phyloP scores from a whole-genome alignment of 2,113 vertebrate genomes.

The Scophthalmus maximus region DNA sequence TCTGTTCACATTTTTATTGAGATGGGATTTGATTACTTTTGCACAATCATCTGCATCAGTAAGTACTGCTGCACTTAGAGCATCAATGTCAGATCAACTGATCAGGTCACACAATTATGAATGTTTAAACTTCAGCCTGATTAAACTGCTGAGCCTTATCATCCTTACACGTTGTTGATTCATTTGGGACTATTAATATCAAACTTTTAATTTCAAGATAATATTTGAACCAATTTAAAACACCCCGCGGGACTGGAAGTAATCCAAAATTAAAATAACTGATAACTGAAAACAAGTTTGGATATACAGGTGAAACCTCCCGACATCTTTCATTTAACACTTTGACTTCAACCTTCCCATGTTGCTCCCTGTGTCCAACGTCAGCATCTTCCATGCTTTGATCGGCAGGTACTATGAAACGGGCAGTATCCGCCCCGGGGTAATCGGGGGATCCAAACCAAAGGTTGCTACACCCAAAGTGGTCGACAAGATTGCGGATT shows the following conservation, averaged over 20 bases:
- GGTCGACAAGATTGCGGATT: constrained; percentile 99
- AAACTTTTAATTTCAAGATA: not conserved
- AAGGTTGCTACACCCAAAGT: constrained; percentile 99
- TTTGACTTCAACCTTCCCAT: not conserved
- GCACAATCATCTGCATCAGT: too few species aligned
- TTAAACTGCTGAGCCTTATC: too few species aligned
- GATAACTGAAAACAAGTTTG: too few species aligned
- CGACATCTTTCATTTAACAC: too few species aligned
- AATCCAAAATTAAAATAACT: not conserved
- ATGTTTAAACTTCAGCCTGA: not conserved
- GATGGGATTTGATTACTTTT: too few species aligned
- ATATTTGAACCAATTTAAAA: not conserved
- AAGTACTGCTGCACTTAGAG: too few species aligned
- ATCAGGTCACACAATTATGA: not conserved
- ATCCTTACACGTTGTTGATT: not conserved
- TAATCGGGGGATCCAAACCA: constrained; percentile 99
- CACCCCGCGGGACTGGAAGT: not conserved
- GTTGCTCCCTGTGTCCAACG: not conserved
- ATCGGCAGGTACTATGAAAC: constrained; percentile 96
- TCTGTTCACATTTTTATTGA: too few species aligned
- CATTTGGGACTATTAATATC: not conserved
- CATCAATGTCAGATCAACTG: not conserved
- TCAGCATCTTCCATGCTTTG: not conserved
- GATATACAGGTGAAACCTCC: too few species aligned
- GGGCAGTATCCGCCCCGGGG: constrained; percentile 97